Evolutionary conservation across 2,888 invertebrate species (phyloP), one percentile per base, ranked within the genome.

Genomic region (Melikaiella ostensackeni): DNA sequence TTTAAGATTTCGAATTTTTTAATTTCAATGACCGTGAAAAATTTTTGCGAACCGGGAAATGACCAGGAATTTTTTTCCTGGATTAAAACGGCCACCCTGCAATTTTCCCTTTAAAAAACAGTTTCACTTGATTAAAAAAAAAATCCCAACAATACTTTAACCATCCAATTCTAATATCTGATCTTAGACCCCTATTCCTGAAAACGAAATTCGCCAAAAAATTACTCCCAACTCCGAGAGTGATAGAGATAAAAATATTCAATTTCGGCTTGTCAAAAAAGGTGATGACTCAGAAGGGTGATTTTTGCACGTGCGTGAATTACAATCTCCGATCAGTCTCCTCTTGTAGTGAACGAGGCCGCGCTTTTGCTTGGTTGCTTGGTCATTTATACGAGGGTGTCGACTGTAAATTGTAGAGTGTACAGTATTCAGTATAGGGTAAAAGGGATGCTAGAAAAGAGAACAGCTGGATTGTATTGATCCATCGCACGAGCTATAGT

Each of bases 401-500:
- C 55, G 55, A 55, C 55, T 55, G 55, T 55, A 55, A 55, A 55
- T 11, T 50, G 7, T 50, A 57, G 30, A 59, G 50, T 55, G 11
- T 55, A 55, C 21, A 61, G 64, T 42, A 21, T n/a, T 73, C 75
- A 78, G 64, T 77, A 62, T 77, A 76, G 77, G 77, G 78, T 82
- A 82, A 82, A 85, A 85, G 87, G 86, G 88, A 88, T 87, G 86
- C 82, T 82, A 85, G 86, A 87, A 88, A 88, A 88, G 87, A 88
- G 89, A 88, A 89, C 89, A 90, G 89, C 89, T 88, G 90, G 88
- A 87, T 88, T 87, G 89, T 90, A 90, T 90, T 90, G 90, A 90
- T 90, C 90, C 86, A 77, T 81, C 83, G 84, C 77, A 80, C 79
- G 79, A 74, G 50, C 50, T 55, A 33, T 27, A 74, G 80, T 83